phyloP scores from a whole-genome alignment of 2,113 vertebrate genomes.

The Bombycilla garrulus region DNA sequence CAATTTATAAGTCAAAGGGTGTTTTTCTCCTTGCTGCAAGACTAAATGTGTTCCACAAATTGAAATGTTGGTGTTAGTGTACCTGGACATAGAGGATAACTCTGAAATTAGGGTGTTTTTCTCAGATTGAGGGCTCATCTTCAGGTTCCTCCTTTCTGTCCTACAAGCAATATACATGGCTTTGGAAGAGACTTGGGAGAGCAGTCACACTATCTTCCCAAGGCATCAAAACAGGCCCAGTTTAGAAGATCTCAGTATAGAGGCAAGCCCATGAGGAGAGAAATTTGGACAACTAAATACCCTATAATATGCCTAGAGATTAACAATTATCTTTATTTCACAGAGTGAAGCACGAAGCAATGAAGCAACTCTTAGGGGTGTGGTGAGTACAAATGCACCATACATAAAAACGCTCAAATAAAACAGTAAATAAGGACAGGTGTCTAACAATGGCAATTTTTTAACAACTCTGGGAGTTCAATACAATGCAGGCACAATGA shows the following conservation, averaged over 20 bases:
- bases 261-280: neutral
- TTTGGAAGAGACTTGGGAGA: neutral
- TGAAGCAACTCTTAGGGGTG: neutral
- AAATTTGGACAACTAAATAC: neutral
- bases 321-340: neutral
- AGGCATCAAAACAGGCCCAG: neutral
- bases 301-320: neutral
- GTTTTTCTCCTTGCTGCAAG: neutral
- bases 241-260: neutral
- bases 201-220: neutral
- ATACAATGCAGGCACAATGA: neutral
- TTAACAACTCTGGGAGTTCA: neutral
- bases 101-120: neutral
- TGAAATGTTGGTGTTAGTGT: neutral
- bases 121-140: neutral
- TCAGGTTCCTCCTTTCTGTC: neutral
- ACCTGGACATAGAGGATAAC: neutral
- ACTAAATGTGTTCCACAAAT: neutral
- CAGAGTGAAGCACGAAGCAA: neutral
- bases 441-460: neutral
- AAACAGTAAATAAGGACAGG: neutral
- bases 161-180: neutral
- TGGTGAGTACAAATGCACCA: neutral
- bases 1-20: conserved; percentile 42
- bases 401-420: neutral